These are phyloP conservation scores for Talpa occidentalis DNA, from an alignment of 2,113 vertebrate genomes.

Conservation along the genomic window DNA sequence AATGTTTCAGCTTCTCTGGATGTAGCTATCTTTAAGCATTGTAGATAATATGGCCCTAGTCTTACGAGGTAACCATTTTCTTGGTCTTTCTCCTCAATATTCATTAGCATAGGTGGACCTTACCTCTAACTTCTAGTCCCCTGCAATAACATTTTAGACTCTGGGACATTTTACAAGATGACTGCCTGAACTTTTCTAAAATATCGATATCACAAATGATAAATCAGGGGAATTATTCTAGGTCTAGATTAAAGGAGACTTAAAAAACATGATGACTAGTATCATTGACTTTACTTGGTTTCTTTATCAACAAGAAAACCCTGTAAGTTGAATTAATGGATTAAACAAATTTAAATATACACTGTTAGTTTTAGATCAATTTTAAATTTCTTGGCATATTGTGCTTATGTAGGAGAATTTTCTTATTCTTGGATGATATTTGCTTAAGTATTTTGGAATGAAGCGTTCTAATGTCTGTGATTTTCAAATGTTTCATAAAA, in stretches of 20 bases:
- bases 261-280: too few relatives aligned
- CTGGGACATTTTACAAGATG: neutral
- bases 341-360: slow-evolving; percentile 6
- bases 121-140: neutral
- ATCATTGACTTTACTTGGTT: neutral
- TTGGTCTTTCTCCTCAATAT: neutral
- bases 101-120: neutral
- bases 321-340: neutral
- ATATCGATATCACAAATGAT: neutral
- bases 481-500: slow-evolving; percentile 32
- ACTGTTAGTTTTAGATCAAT: neutral
- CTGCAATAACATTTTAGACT: neutral
- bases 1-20: neutral
- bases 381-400: neutral
- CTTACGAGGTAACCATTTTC: slow-evolving; percentile 6
- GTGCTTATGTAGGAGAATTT: neutral
- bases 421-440: neutral
- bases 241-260: neutral
- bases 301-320: slow-evolving; percentile 15
- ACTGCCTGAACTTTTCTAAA: neutral
- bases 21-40: neutral
- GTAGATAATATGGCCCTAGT: neutral
- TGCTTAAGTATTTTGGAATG: neutral
- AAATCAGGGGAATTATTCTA: neutral
- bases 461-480: neutral